A percentile compares a stretch with the other conserved stretches of the same genome.
phyloP scores from a whole-genome alignment of 2,113 vertebrate genomes.

The Myxocyprinus asiaticus region DNA sequence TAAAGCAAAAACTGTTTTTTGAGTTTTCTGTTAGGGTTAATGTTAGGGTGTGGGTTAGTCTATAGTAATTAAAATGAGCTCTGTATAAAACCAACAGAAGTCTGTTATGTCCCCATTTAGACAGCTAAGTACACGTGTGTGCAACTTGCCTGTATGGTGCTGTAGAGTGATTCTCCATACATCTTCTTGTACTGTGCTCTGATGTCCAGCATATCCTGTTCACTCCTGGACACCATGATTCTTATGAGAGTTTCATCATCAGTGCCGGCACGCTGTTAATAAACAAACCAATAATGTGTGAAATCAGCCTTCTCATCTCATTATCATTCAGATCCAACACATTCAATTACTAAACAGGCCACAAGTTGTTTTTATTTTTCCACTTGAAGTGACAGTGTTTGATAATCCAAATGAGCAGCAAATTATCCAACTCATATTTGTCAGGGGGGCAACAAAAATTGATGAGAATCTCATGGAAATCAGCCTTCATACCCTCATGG shows the following conservation, averaged over 20 bases:
- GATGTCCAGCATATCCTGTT: slow-evolving; percentile 89
- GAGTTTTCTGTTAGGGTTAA: too few relatives aligned
- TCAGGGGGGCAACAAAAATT: neutral
- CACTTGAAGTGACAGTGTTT: neutral
- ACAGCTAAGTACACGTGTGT: neutral
- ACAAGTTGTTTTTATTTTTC: slow-evolving; percentile 5
- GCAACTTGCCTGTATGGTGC: slow-evolving; percentile 83
- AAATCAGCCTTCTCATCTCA: neutral
- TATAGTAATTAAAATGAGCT: too few relatives aligned
- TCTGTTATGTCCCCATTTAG: too few relatives aligned
- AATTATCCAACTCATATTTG: neutral
- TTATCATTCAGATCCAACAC: neutral
- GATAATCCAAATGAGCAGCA: slow-evolving; percentile 2
- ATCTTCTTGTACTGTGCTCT: slow-evolving; percentile 79
- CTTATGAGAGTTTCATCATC: slow-evolving; percentile 90
- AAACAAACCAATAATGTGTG: neutral
- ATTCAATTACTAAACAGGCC: neutral
- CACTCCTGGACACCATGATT: slow-evolving; percentile 91
- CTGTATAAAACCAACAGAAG: too few relatives aligned
- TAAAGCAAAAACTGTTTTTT: too few relatives aligned
- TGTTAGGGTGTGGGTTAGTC: too few relatives aligned
- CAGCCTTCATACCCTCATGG: slow-evolving; percentile 83
- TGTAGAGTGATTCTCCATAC: slow-evolving; percentile 83
- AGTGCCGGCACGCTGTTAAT: slow-evolving; percentile 87
- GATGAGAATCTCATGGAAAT: slow-evolving; percentile 15